Percentiles rank a stretch among this genome's conserved stretches.
phyloP scores from a whole-genome alignment of 1,140 invertebrate species.

The Pomacea maculata region DNA sequence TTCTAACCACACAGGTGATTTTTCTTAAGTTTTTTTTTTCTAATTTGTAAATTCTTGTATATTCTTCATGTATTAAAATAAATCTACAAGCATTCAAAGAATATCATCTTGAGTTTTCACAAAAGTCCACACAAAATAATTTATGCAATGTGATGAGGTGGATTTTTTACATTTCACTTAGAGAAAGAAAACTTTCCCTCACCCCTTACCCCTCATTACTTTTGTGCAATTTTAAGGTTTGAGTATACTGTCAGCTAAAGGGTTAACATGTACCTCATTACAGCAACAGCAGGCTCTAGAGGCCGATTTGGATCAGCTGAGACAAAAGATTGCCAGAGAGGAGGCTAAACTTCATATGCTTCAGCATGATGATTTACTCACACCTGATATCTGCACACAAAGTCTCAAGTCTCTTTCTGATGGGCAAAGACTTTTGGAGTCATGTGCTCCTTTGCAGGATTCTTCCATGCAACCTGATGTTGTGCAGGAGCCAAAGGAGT shows the following conservation, averaged over 20 bases:
- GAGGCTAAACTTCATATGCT: conserved; percentile 24
- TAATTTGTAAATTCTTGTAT: too few relatives aligned
- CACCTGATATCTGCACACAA: too few relatives aligned
- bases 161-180: not conserved
- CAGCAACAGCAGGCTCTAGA: conserved; percentile 30
- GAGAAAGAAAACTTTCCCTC: too few relatives aligned
- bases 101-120: too few relatives aligned
- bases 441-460: not conserved
- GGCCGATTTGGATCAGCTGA: conserved; percentile 26
- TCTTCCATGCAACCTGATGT: not conserved
- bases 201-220: too few relatives aligned
- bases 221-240: too few relatives aligned
- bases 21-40: not conserved
- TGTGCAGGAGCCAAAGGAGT: not conserved
- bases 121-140: not conserved
- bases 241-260: too few relatives aligned
- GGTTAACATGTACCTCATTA: not conserved
- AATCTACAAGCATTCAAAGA: too few relatives aligned
- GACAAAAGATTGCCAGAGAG: conserved; percentile 27
- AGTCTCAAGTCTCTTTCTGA: too few relatives aligned
- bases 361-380: too few relatives aligned
- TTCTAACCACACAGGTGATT: conserved; percentile 51
- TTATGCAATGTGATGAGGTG: not conserved
- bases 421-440: too few relatives aligned
- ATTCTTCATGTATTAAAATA: too few relatives aligned